Evolutionary conservation across 2,113 vertebrate species (phyloP).

Genomic region (Tychaedon coryphoeus): DNA sequence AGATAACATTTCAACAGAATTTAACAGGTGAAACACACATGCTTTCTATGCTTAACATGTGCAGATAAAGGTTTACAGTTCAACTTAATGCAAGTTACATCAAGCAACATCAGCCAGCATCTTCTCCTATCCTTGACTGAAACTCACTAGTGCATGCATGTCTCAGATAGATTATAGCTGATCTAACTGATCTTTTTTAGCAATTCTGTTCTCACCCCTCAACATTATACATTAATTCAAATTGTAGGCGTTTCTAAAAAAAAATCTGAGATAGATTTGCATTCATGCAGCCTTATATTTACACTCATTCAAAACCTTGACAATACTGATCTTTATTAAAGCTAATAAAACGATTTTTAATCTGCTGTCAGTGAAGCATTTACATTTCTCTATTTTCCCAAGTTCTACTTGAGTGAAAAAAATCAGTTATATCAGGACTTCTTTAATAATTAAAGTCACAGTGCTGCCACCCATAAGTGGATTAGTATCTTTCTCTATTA

Average conservation of each 20-base stretch:
- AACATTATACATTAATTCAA: neutral
- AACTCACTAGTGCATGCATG: neutral
- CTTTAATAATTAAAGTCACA: conserved; percentile 24
- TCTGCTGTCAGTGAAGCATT: conserved; percentile 34
- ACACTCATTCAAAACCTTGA: conserved; percentile 1
- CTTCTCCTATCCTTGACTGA: neutral
- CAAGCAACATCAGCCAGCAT: neutral
- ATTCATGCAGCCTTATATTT: neutral
- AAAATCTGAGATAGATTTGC: neutral
- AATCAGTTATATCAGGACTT: neutral
- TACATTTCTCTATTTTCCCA: conserved; percentile 27
- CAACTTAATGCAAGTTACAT: neutral
- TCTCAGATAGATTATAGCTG: neutral
- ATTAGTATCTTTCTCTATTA: conserved; percentile 22
- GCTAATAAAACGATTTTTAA: conserved; percentile 27
- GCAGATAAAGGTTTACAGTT: neutral
- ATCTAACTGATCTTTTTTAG: neutral
- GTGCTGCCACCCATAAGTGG: neutral
- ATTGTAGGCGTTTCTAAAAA: neutral
- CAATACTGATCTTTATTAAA: conserved; percentile 34
- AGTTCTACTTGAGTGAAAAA: conserved; percentile 36
- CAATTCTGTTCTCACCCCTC: neutral
- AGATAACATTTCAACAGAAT: neutral
- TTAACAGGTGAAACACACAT: neutral
- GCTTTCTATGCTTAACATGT: neutral